Percentiles rank a stretch among this genome's conserved stretches.
These are phyloP conservation scores for Oryzias curvinotus DNA, from an alignment of 2,113 vertebrate species.

Conservation along the genomic window DNA sequence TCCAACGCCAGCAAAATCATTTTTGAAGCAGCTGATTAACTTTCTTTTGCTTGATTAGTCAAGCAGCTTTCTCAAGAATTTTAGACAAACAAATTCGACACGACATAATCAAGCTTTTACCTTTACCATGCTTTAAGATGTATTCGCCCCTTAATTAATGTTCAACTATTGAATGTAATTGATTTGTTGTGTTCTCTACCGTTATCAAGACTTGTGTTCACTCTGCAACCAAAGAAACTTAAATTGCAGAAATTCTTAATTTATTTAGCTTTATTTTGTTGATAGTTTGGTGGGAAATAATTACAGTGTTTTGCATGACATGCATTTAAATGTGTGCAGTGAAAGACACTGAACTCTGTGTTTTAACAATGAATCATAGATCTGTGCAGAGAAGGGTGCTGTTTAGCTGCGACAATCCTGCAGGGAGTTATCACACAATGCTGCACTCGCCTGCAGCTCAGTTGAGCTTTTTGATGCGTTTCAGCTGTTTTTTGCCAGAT, in stretches of 20 bases:
- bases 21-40: not conserved
- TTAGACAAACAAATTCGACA: not conserved
- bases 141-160: not conserved
- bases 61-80: not conserved
- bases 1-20: not conserved
- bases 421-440: conserved; percentile 7
- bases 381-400: conserved; percentile 5
- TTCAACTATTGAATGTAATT: not conserved
- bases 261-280: not conserved
- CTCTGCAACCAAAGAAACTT: not conserved
- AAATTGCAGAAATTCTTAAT: not conserved
- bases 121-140: not conserved
- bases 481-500: not conserved
- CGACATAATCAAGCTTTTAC: not conserved
- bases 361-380: not conserved
- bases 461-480: conserved; percentile 8
- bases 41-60: not conserved
- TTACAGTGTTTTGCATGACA: not conserved
- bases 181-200: not conserved
- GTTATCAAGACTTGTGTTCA: not conserved
- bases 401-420: not conserved
- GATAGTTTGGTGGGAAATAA: not conserved
- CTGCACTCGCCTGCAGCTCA: conserved; percentile 3
- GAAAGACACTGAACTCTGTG: not conserved
- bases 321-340: not conserved